phyloP scores from a whole-genome alignment of 2,797 vertebrate species.

The Peromyscus eremicus region DNA sequence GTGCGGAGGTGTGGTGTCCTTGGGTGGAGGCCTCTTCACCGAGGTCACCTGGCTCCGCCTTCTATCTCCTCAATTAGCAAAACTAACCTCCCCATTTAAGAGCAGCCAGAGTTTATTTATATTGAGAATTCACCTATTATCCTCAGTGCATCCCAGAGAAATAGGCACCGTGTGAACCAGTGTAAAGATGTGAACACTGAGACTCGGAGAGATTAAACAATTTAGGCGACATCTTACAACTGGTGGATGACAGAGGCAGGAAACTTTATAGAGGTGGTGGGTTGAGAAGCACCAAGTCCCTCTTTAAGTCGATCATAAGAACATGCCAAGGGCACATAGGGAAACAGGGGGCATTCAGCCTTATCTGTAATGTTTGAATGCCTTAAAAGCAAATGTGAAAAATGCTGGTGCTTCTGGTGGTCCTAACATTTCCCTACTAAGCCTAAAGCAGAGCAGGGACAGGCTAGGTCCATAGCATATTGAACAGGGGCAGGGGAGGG shows the following conservation, averaged over 20 bases:
- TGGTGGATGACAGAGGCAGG: background rate
- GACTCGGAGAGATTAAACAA: background rate
- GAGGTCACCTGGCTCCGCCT: background rate
- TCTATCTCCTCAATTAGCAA: background rate
- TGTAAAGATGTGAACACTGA: slow-evolving; percentile 16
- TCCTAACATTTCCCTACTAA: background rate
- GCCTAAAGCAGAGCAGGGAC: too few relatives aligned
- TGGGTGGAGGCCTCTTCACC: background rate
- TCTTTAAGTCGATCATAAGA: background rate
- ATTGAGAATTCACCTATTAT: background rate
- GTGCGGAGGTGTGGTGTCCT: background rate
- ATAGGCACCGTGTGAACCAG: background rate
- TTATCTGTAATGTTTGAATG: background rate
- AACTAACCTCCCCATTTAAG: background rate
- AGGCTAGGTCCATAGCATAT: background rate
- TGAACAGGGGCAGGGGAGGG: background rate
- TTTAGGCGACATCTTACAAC: background rate
- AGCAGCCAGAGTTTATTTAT: background rate
- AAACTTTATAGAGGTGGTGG: background rate
- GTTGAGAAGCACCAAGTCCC: background rate
- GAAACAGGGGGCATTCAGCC: background rate
- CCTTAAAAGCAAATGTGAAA: background rate
- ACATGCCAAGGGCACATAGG: background rate
- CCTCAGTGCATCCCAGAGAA: background rate
- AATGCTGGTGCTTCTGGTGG: background rate